Evolutionary conservation across 1,140 invertebrate species (phyloP).

Genomic region (Periplaneta americana): DNA sequence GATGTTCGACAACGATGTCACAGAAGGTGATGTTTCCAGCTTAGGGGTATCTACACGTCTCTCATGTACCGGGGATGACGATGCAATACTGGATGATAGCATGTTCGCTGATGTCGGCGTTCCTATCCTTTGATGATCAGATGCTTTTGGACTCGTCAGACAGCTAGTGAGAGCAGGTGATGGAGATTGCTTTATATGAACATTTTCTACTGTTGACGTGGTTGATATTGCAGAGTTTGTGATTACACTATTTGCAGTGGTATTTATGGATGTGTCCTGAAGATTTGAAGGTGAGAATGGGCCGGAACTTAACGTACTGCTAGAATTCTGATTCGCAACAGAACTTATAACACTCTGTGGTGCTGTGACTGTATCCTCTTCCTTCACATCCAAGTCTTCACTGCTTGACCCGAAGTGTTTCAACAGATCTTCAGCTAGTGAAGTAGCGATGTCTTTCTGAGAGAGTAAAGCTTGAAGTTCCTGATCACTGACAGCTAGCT

Average conservation of each 20-base stretch:
- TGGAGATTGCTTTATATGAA: not conserved
- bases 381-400: conserved; percentile 61
- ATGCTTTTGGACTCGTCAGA: not conserved
- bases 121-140: not conserved
- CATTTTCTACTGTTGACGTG: not conserved
- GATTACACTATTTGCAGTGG: not conserved
- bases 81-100: not conserved
- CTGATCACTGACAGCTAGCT: conserved; percentile 43
- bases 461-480: conserved; percentile 64
- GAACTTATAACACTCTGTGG: not conserved
- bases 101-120: not conserved
- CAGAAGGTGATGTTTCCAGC: not conserved
- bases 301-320: conserved; percentile 41
- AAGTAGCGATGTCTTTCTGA: conserved; percentile 69
- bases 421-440: conserved; percentile 75
- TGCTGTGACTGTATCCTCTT: conserved; percentile 36
- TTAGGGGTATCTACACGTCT: not conserved
- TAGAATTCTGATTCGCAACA: not conserved
- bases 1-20: too few relatives aligned
- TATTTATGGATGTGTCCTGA: conserved; percentile 11
- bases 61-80: not conserved
- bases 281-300: conserved; percentile 51
- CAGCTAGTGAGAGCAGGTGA: not conserved
- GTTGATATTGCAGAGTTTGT: not conserved
- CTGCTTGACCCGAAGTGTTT: conserved; percentile 65